Evolutionary conservation across 2,797 vertebrate genomes (phyloP), one percentile per base, ranked within the genome.

Genomic region (Crenuchus spilurus): DNA sequence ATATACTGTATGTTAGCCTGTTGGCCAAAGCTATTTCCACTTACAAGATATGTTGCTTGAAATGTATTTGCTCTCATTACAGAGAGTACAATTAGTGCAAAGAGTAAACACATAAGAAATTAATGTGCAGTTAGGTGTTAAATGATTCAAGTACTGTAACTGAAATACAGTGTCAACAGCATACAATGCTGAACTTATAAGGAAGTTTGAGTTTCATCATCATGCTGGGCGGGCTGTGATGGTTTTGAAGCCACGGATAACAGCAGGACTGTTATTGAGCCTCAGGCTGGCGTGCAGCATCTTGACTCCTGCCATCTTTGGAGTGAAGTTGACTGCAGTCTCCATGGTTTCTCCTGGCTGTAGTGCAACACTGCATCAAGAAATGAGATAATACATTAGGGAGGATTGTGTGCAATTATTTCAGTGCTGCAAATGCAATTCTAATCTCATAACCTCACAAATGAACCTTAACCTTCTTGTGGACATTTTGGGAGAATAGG

Each of bases 261-360:
- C 57, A 31, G 74, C 28, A 14, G 63, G 74, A 1, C 33, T 57
- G 60, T 88, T 75, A 6, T 14, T 41, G 37, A 93, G 74, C 0
- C 42, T 46, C 22, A 94, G 70, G 41, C 24, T 87, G 3, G 91
- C 88, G 26, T 91, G 90, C 58, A 94, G 84, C 91, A 92, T 93
- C 82, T 87, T 93, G 0, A 10, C 44, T 51, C 92, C 92, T 37
- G 13, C 14, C 81, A 76, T 87, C 54, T 2, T 82, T 37, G 92
- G 91, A 35, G 3, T 74, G 76, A 90, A 92, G 1, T 2, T 41
- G 65, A 93, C 57, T 0, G 0, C 6, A 18, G 79, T 84, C 76
- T 65, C 42, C 35, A 78, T 69, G 48, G 3, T 84, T 61, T 75
- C 72, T 52, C 88, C 87, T 33, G 91, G 84, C 65, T 2, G 30